Evolutionary conservation across 2,797 vertebrate genomes (phyloP).

Genomic region (Sebastes melanostomus): DNA sequence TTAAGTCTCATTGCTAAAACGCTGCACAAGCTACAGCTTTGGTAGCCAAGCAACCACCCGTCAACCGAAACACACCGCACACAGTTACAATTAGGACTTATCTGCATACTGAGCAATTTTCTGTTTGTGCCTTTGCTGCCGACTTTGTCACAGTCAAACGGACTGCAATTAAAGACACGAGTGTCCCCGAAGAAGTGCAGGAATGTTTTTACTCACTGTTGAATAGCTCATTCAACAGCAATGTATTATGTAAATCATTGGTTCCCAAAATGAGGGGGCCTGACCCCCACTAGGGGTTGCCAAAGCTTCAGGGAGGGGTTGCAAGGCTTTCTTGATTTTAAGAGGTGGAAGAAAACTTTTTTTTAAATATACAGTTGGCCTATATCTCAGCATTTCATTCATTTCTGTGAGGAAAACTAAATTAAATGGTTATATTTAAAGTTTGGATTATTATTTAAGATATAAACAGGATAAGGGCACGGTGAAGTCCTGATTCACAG

Average conservation of each 20-base stretch:
- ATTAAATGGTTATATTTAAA: too few species aligned
- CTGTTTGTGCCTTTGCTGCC: background rate
- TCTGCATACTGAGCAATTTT: background rate
- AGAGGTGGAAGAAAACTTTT: too few species aligned
- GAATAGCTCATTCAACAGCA: background rate
- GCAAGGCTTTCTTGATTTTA: background rate
- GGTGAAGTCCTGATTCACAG: too few species aligned
- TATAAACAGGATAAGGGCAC: too few species aligned
- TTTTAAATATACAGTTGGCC: too few species aligned
- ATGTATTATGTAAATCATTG: background rate
- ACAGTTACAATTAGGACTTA: background rate
- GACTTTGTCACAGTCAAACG: background rate
- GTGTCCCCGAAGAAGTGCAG: slow-evolving; percentile 1
- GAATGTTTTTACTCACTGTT: background rate
- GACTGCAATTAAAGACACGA: background rate
- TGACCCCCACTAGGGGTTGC: background rate
- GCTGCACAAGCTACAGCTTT: background rate
- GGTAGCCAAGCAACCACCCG: background rate
- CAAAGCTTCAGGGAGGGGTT: background rate
- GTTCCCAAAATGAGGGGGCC: too few species aligned
- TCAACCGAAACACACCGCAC: background rate
- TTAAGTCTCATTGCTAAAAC: background rate
- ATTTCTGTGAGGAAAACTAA: too few species aligned
- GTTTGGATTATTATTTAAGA: too few species aligned
- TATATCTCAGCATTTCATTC: too few species aligned